Base-by-base conservation (phyloP, 2,888 invertebrate genomes). In the Latheticus oryzae region DNA sequence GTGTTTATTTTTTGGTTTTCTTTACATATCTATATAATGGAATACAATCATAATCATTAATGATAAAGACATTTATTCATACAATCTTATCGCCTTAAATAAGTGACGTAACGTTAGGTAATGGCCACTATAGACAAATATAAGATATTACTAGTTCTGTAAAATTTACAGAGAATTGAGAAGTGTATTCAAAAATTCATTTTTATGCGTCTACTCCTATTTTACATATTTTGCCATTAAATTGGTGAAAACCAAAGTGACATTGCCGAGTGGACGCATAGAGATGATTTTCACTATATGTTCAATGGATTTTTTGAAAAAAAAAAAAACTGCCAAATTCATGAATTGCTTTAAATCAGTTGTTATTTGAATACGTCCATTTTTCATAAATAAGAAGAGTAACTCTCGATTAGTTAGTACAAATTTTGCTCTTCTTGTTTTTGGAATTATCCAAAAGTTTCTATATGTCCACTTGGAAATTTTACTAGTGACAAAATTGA, bases 41-140 rank as follows among this genome's bases (percentile, higher is more conserved):
- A 38, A 50, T 42, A 12, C 38, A 54, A 54, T 54, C 37, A 38
- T 54, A 35, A 52, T 52, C 43, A 19, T 42, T 13, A 45, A 45
- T 30, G 28, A 35, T 8, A 35, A 5, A 43, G 26, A 43, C 24
- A 33, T 47, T 47, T 24, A 35, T 47, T 33, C 47, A 33, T 15
- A 43, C 37, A 35, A 24, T 24, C 23, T 50, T 55, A 55, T 47
- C 38, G 47, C 45, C 47, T 55, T 47, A 37, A 30, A 43, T 37
- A 15, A 8, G 11, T 45, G 28, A 45, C 28, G 40, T 50, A 23
- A 28, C 30, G 21, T 43, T 28, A 24, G 15, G 15, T 26, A n/a
- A 42, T 26, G 42, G 24, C 42, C 42, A 23, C 19, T 12, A 26
- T 30, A 30, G 35, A 16, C 35, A n/a, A n/a, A n/a, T n/a, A n/a